Conservation (phyloP, 2,888 invertebrate genomes). For the Polymixis flavicincta region DNA sequence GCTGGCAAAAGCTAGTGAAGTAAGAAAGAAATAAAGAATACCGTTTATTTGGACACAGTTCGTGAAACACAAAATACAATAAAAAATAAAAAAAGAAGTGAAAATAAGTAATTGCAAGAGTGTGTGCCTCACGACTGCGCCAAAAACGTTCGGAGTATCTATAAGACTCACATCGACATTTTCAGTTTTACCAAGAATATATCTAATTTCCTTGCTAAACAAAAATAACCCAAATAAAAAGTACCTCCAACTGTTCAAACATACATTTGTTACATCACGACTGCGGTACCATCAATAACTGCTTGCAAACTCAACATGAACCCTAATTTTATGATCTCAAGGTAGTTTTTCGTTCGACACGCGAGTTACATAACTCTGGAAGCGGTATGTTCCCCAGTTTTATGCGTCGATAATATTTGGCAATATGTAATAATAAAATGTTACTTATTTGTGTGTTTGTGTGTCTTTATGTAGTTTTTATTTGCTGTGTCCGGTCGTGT, state of each 20-base stretch:
- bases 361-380: slow-evolving; percentile 54
- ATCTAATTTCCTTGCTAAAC: neutral
- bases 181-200: neutral
- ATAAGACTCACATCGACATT: neutral
- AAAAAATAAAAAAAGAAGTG: no score
- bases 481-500: slow-evolving; percentile 18
- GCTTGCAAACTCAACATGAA: slow-evolving; percentile 39
- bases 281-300: slow-evolving; percentile 59
- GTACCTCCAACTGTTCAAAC: slow-evolving; percentile 25
- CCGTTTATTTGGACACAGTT: no score
- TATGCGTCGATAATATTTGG: slow-evolving; percentile 63
- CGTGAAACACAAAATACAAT: no score
- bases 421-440: slow-evolving; percentile 47
- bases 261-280: slow-evolving; percentile 54
- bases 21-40: no score
- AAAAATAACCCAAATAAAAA: slow-evolving; percentile 39
- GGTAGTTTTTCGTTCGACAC: slow-evolving; percentile 51
- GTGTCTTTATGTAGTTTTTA: slow-evolving; percentile 31
- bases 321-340: slow-evolving; percentile 49
- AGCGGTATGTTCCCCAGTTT: slow-evolving; percentile 42
- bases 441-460: slow-evolving; percentile 40
- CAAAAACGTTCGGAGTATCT: no score
- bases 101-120: no score
- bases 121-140: no score
- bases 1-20: no score